Base-by-base conservation (phyloP, 2,888 invertebrate species). In the Troides aeacus region DNA sequence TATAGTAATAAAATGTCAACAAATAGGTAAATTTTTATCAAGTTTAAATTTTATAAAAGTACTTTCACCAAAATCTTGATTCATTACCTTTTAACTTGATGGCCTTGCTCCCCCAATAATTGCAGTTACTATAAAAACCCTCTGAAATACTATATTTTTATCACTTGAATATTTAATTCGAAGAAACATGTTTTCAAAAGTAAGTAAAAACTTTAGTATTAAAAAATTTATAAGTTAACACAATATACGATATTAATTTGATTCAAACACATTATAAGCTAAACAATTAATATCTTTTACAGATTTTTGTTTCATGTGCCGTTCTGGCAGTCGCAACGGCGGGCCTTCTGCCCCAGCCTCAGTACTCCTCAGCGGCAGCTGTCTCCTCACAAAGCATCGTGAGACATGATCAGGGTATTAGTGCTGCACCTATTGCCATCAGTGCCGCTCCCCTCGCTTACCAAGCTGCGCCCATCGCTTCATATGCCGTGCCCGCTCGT, bases 301-400 rank as follows among this genome's bases (percentile, higher is more conserved):
- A 89, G 87, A 71, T 88, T 4, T 74, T 88, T 74, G 76, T 79
- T 18, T 75, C 88, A 23, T 85, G 83, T 74, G 84, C 85, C 24
- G 72, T 87, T 50, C 79, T 83, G 78, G 86, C 86, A 10, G 86
- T 81, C 60, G 79, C 84, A 71, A 80, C 84, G 75, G 88, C 87
- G 15, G 88, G 87, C 2, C 63, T 63, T 3, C 18, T 63, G 30
- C 30, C 63, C 10, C 63, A 63, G 30, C 53, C 53, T 24, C 63
- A 63, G 18, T 63, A 63, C 30, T 63, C 63, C 1, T 63, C 63
- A 30, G 63, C 63, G 8, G 63, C 63, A 53, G 63, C 63, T 36
- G 85, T 87, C 62, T 85, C 87, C 57, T 87, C 87, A 36, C 66
- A 66, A 21, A 66, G 60, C 39, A 61, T 66, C 4, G 53, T 66